Evolutionary conservation across 1,140 invertebrate species (phyloP), one percentile per base, ranked within the genome.

Genomic region (Oryzaephilus surinamensis): DNA sequence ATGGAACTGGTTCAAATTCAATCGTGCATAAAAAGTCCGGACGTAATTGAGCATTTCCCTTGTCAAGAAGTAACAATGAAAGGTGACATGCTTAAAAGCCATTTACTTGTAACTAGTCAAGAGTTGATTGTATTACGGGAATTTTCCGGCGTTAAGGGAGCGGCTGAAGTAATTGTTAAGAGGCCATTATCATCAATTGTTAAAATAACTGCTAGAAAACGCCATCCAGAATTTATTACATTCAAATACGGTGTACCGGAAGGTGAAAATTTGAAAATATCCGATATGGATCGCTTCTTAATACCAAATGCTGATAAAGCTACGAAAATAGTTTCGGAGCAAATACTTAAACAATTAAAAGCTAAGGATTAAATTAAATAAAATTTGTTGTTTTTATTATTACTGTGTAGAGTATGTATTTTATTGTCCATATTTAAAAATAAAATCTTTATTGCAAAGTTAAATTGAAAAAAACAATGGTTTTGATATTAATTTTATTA

Each of bases 181-280:
- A 73, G 90, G 20, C 83, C 85, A 1, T 67, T 98, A 30, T 83
- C 84, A 8, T 83, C 81, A 23, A 90, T 97, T 50, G 84, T 96
- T 8, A 94, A 91, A 70, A 97, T 98, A 41, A 97, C 93, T 1
- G 92, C 89, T 6, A 91, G 92, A 60, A 93, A 95, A 60, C 77
- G 81, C 37, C 80, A 89, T 63, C 90, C 92, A 0, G 88, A 97
- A 62, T 65, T 97, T 40, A 96, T 98, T 41, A 97, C 93, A 3
- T 95, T 97, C 60, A 94, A 94, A 62, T 93, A 93, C 58, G 89
- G 89, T 10, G 73, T 78, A 17, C 75, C 78, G 30, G 73, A 77
- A 53, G 82, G 80, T 17, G 82, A 85, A 41, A 76, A 75, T 14
- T 63, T 81, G 32, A 65, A 75, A 17, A 81, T 88, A 33, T 77